Base-by-base conservation (phyloP, 2,113 vertebrate genomes). In the Otis tarda region DNA sequence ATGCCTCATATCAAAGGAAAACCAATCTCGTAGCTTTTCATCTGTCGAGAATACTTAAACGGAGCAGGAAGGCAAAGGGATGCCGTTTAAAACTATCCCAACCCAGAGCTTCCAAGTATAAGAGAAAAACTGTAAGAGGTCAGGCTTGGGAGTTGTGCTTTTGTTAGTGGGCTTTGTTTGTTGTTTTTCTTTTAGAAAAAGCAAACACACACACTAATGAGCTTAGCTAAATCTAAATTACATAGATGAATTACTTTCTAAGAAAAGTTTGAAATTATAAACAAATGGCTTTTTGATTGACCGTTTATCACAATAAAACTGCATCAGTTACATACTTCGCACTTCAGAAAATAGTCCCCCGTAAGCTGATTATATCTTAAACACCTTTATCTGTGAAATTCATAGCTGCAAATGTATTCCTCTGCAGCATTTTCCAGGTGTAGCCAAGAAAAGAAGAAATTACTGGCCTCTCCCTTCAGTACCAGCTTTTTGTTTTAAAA, bases 331-430 rank as follows among this genome's bases (percentile, higher is more conserved):
- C 27, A 49, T 43, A 74, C 39, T 39, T 83, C 90, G 43, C 43
- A 50, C 90, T 97, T 95, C 86, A 84, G 79, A 89, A 87, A 92
- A 89, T 45, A 76, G 45, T 22, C 93, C 55, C 55, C 33, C 70
- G 95, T 85, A 88, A 95, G 37, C 19, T 11, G 16, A 90, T 96
- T 82, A 49, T 91, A 93, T 59, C 63, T 91, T 87, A 84, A 96
- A 89, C 27, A 87, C 47, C 63, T 95, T 85, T 86, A 73, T 57
- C 67, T 96, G 83, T 93, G 91, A 95, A 95, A 97, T 91, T 92
- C 84, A 84, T 82, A 91, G 74, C 61, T 95, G 64, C 41, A 89
- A 85, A 77, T 90, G 77, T 53, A 94, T 55, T 80, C 37, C 79
- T 18, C 39, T 85, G 31, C 55, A 69, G 59, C 64, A 80, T 65